phyloP scores from a whole-genome alignment of 37 sponge, comb jelly and placozoan species.

The Diacarnus erythraeanus region DNA sequence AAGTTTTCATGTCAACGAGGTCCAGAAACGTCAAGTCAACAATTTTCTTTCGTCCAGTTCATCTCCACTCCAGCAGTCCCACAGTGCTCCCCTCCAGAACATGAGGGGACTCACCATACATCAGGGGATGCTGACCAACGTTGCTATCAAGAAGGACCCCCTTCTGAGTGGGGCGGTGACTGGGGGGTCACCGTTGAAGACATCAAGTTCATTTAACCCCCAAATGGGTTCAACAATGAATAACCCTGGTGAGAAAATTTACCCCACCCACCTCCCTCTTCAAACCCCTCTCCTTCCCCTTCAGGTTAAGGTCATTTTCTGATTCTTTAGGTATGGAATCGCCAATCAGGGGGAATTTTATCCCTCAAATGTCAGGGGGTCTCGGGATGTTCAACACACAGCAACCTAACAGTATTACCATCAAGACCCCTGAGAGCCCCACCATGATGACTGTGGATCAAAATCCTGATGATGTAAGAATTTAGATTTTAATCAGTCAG shows the following conservation, averaged over 20 bases:
- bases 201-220: slow-evolving; percentile 5
- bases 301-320: no score
- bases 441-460: slow-evolving; percentile 57
- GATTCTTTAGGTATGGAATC: not conserved
- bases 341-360: not conserved
- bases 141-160: slow-evolving; percentile 49
- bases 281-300: no score
- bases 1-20: slow-evolving; percentile 57
- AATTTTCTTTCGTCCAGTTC: slow-evolving; percentile 41
- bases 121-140: slow-evolving; percentile 5
- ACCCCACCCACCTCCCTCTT: no score
- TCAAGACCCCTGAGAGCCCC: slow-evolving; percentile 52
- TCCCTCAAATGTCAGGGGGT: not conserved
- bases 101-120: not conserved
- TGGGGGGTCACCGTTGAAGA: slow-evolving; percentile 15
- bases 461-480: slow-evolving; percentile 35
- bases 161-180: slow-evolving; percentile 35
- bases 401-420: not conserved
- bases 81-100: slow-evolving; percentile 49
- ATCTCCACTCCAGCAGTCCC: slow-evolving; percentile 9
- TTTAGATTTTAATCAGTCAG: not conserved
- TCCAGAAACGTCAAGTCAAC: slow-evolving; percentile 49
- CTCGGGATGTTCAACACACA: slow-evolving; percentile 1
- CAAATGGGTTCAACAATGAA: slow-evolving; percentile 14
- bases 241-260: slow-evolving; percentile 13